Conservation (phyloP, 1,140 invertebrate genomes). For the Trachymyrmex septentrionalis region DNA sequence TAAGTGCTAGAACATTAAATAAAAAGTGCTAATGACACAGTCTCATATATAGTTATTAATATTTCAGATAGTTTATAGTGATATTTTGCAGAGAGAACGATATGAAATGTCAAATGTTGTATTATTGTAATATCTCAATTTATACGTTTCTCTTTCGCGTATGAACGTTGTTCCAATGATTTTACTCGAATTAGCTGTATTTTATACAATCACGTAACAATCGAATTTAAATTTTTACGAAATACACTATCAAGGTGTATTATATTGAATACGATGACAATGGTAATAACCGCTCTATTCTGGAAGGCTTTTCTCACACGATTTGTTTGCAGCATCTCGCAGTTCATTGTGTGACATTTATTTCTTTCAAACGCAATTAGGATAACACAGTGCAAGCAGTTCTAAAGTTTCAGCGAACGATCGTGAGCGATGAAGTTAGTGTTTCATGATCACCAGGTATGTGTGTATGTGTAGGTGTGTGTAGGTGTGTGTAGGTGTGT, state of each 20-base stretch:
- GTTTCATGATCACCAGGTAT: constrained; percentile 83
- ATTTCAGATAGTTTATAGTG: background rate
- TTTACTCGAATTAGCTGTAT: background rate
- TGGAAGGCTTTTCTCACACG: background rate
- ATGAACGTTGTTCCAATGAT: background rate
- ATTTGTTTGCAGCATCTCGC: constrained; percentile 16
- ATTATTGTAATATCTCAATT: constrained; percentile 20
- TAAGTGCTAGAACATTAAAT: background rate
- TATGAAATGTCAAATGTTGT: background rate
- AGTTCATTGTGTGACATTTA: constrained; percentile 24
- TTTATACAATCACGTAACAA: constrained; percentile 10
- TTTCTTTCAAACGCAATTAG: constrained; percentile 66
- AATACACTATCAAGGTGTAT: background rate
- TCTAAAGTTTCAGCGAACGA: constrained; percentile 85
- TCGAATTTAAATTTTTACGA: background rate
- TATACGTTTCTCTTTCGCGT: background rate
- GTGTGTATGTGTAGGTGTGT: background rate
- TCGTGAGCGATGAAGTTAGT: constrained; percentile 86
- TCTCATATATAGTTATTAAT: constrained; percentile 18
- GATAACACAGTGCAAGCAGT: constrained; percentile 85
- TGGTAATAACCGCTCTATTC: constrained; percentile 50
- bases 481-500: constrained; percentile 14
- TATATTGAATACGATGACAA: constrained; percentile 65
- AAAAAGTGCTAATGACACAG: background rate
- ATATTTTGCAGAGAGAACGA: constrained; percentile 10